Percentiles rank a stretch among this genome's conserved stretches.
Evolutionary conservation across 2,888 invertebrate genomes (phyloP).

Genomic region (Plagodis pulveraria): DNA sequence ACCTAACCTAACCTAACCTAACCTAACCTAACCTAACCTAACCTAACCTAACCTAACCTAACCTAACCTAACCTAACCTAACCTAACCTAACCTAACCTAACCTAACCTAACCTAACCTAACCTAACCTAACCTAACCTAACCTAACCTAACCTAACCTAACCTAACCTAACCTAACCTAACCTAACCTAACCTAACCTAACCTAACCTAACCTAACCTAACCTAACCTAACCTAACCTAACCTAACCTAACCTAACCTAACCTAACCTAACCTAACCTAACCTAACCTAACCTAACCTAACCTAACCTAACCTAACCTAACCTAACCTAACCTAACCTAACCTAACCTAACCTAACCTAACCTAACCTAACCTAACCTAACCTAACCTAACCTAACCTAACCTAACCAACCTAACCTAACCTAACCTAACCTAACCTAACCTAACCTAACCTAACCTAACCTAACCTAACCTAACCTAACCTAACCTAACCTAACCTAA

Average conservation of each 20-base stretch:
- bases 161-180: constrained; percentile 25
- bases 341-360: constrained; percentile 11
- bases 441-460: constrained; percentile 13
- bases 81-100: constrained; percentile 26
- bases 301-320: constrained; percentile 22
- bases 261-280: constrained; percentile 17
- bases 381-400: constrained; percentile 17
- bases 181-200: constrained; percentile 21
- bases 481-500: constrained; percentile 9
- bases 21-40: constrained; percentile 26
- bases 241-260: constrained; percentile 26
- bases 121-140: constrained; percentile 35
- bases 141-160: constrained; percentile 25
- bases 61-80: constrained; percentile 26
- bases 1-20: constrained; percentile 22
- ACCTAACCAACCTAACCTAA: too few relatives aligned
- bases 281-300: constrained; percentile 13
- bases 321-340: constrained; percentile 11
- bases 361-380: constrained; percentile 20
- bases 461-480: constrained; percentile 4
- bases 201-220: constrained; percentile 15
- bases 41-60: constrained; percentile 12
- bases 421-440: constrained; percentile 22
- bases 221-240: constrained; percentile 15
- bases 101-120: constrained; percentile 37